These are phyloP conservation scores for Meandrina meandrites DNA, from an alignment of 92 coral and sea anemone species.

Conservation along the genomic window DNA sequence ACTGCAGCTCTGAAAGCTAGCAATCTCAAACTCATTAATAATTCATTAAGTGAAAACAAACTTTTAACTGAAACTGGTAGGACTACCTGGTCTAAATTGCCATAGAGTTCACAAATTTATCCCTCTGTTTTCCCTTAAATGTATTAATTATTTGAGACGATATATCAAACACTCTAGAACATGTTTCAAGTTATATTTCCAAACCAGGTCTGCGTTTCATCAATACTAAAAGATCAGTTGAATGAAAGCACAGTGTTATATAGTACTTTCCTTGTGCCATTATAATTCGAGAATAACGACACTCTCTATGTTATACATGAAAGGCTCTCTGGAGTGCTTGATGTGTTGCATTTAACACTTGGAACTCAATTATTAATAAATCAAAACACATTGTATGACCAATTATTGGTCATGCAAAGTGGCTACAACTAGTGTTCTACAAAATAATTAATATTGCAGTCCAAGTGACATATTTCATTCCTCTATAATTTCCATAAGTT, in stretches of 20 bases:
- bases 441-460: not conserved
- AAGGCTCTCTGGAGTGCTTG: not conserved
- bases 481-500: not conserved
- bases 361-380: not conserved
- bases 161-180: not conserved
- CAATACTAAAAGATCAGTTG: not conserved
- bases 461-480: not conserved
- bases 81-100: not conserved
- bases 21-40: not conserved
- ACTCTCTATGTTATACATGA: not conserved
- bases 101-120: not conserved
- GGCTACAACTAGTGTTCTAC: not conserved
- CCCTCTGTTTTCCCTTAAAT: not conserved
- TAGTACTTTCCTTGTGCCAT: not conserved
- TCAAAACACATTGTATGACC: not conserved
- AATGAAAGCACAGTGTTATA: not conserved
- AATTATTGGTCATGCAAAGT: not conserved
- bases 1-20: not conserved
- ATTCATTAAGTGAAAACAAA: not conserved
- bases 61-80: not conserved
- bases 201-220: not conserved
- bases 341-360: not conserved
- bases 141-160: not conserved
- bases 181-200: not conserved
- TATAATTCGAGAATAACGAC: no score